These are phyloP conservation scores for Drosophila nannoptera DNA, from an alignment of 1,140 invertebrate species.

Conservation along the genomic window DNA sequence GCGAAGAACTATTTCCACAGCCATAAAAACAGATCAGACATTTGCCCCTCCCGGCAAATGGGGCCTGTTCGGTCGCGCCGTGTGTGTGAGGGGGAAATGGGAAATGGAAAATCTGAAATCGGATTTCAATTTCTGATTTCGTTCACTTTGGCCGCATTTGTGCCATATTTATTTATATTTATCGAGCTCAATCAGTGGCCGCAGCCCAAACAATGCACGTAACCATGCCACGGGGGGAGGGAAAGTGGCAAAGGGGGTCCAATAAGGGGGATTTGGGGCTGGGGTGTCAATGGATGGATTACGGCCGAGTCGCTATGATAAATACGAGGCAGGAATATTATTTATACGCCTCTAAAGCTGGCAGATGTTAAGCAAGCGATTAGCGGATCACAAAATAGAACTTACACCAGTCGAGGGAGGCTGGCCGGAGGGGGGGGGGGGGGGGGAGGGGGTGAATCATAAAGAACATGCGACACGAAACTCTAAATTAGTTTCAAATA, in stretches of 20 bases:
- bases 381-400: no score
- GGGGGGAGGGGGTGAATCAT: no score
- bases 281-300: conserved; percentile 57
- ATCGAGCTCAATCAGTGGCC: conserved; percentile 56
- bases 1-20: conserved; percentile 24
- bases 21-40: conserved; percentile 42
- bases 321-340: conserved; percentile 57
- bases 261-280: not conserved
- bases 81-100: not conserved
- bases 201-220: conserved; percentile 15
- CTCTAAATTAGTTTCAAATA: conserved; percentile 78
- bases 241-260: not conserved
- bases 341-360: conserved; percentile 46
- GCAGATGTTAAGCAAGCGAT: conserved; percentile 59
- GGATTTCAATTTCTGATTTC: conserved; percentile 1
- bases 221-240: not conserved
- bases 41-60: conserved; percentile 1
- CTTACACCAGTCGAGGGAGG: no score
- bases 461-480: conserved; percentile 29
- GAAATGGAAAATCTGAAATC: conserved; percentile 21
- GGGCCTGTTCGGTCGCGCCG: conserved; percentile 11
- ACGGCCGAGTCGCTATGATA: conserved; percentile 61
- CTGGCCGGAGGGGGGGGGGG: no score
- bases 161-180: conserved; percentile 57
- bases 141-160: conserved; percentile 70